Evolutionary conservation across 2,113 vertebrate species (phyloP), one percentile per base, ranked within the genome.

Genomic region (Nothobranchius furzeri): DNA sequence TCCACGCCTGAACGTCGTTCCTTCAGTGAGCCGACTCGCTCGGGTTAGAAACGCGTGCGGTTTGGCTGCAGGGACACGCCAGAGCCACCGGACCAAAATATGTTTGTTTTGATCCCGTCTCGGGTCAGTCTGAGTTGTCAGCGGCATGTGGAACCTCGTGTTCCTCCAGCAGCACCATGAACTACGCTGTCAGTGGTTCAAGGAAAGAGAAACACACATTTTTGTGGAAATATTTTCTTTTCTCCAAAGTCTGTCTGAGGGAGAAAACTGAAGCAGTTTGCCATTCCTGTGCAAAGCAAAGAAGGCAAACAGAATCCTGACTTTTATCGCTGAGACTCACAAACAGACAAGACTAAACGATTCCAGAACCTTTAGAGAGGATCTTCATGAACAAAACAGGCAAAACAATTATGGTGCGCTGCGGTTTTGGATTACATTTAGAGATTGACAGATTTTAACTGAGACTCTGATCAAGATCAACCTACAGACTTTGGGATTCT

Each of bases 181-280:
- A 59, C 59, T 54, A 10, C 17, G 53, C 17, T 47, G 49, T 75
- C 68, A 30, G 62, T 54, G 70, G 52, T 64, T 37, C 55, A 47
- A 24, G 30, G 14, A 71, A 36, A 78, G 63, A 69, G 52, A 74
- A 81, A 84, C 73, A 51, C 12, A 5, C 3, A 54, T 50, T 71
- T 49, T 9, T 49, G 30, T 67, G 81, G 79, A 86, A 83, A 82
- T 77, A 65, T 70, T n/a, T 62, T 54, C 60, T 37, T 51, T 30
- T 25, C 4, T 2, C 36, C 9, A 40, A 40, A 40, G 37, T 40
- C 37, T 40, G 37, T 40, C 37, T 40, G 37, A 40, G 37, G 37
- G 37, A 40, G 37, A 40, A 40, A 40, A 40, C 37, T 1, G 37
- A 40, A 40, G 37, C 37, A 8, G 37, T 40, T 2, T 40, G 37